Evolutionary conservation across 2,888 invertebrate genomes (phyloP), one percentile per base, ranked within the genome.

Genomic region (Coelinius sp.): DNA sequence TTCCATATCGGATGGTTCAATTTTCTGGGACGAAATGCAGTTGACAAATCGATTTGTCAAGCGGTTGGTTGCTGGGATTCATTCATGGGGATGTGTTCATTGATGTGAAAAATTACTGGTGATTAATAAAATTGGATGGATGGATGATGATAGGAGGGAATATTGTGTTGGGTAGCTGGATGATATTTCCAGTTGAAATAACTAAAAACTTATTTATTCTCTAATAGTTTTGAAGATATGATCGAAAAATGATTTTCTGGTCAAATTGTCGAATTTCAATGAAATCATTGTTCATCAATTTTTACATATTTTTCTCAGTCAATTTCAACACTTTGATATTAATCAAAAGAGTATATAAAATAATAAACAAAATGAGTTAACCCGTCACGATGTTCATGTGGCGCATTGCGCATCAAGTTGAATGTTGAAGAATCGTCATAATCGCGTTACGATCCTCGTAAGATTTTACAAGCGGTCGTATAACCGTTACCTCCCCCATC

Each of bases 371-470:
- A 24, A 12, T 22, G 14, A 24, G 25, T 10, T 24, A 25, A 25
- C 10, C 24, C 25, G n/a, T 41, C n/a, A 53, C 53, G 27, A 25
- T 25, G 27, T 53, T n/a, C 25, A n/a, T 24, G 24, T 53, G 53
- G 53, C 41, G 41, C 41, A 41, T 41, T 53, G 27, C 53, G 53
- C 25, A 24, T 25, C 25, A 12, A 41, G 41, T 53, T 53, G 25
- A 53, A 53, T 53, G 27, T 22, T 53, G 53, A 53, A 53, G 27
- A 53, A 53, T 53, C 25, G 78, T 82, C 79, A 81, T 81, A 81
- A 84, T 85, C 82, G 78, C 80, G 82, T 85, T 84, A 84, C 80
- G 83, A 84, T 84, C 81, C 79, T 78, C 79, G 78, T 84, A 83
- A 83, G 82, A 79, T 84, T 85, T 85, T 84, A 85, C 82, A 80